phyloP scores from a whole-genome alignment of 2,888 invertebrate species.

The Tridacna gigas region DNA sequence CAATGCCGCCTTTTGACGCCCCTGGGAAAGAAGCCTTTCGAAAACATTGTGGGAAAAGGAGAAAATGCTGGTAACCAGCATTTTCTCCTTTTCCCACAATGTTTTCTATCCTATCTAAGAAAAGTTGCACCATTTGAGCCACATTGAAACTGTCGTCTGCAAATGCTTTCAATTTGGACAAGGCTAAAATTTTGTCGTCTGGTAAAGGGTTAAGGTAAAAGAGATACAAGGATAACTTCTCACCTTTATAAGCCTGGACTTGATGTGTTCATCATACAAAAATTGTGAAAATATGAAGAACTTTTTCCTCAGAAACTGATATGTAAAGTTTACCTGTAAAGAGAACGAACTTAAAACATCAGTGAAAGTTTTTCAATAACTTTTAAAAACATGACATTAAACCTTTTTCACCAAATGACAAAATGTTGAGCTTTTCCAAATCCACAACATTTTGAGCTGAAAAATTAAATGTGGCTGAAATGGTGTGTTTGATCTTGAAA shows the following conservation, averaged over 20 bases:
- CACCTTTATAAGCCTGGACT: constrained; percentile 93
- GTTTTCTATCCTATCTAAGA: not conserved
- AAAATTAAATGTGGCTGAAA: too few species aligned
- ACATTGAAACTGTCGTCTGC: too few species aligned
- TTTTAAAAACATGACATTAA: too few species aligned
- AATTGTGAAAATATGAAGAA: constrained; percentile 98
- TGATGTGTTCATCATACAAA: constrained; percentile 98
- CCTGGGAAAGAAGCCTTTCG: too few species aligned
- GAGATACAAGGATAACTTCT: not conserved
- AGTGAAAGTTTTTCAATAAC: too few species aligned
- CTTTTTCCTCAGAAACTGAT: constrained; percentile 96
- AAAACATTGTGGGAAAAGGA: constrained; percentile 4
- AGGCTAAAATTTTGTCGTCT: not conserved
- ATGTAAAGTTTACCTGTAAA: constrained; percentile 85
- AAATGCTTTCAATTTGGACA: too few species aligned
- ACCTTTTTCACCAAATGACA: too few species aligned
- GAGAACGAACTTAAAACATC: not conserved
- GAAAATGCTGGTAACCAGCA: not conserved
- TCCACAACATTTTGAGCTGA: too few species aligned
- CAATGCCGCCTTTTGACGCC: too few species aligned
- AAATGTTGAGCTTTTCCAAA: too few species aligned
- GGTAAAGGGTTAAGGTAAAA: not conserved
- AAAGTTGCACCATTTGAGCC: too few species aligned
- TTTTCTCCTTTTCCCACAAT: constrained; percentile 1
- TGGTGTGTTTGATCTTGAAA: too few species aligned